These are phyloP conservation scores for Chondrosia reniformis DNA, from an alignment of 37 sponge, comb jelly and placozoan genomes.

Conservation along the genomic window DNA sequence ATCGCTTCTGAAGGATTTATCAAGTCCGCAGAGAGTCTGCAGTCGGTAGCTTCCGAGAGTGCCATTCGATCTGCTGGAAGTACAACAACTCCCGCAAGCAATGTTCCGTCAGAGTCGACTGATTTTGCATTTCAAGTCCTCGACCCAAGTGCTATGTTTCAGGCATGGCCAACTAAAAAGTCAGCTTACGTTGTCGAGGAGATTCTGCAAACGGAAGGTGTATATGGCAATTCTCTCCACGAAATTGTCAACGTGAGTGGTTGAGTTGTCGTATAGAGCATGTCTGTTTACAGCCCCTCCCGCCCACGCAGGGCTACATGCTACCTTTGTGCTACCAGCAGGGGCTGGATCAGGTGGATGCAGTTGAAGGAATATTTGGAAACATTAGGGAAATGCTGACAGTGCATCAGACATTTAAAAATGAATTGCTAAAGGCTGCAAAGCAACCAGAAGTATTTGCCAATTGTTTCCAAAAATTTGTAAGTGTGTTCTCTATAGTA, in stretches of 20 bases:
- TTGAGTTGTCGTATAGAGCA: too few species aligned
- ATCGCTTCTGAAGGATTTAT: too few species aligned
- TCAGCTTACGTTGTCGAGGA: slow-evolving; percentile 8
- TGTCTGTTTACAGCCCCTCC: too few species aligned
- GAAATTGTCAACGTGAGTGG: slow-evolving; percentile 13
- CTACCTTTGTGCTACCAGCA: background rate
- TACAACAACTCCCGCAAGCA: too few species aligned
- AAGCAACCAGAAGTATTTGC: background rate
- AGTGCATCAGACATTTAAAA: background rate
- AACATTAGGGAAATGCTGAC: background rate
- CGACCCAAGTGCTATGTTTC: too few species aligned
- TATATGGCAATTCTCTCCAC: background rate
- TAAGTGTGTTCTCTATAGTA: too few species aligned
- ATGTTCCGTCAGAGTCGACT: too few species aligned
- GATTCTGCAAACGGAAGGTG: background rate
- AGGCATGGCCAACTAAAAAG: slow-evolving; percentile 3
- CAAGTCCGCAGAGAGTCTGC: too few species aligned
- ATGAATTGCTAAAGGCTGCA: background rate
- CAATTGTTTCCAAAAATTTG: background rate
- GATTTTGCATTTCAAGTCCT: too few species aligned
- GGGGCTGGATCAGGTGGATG: background rate
- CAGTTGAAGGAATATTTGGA: background rate
- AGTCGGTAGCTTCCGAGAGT: too few species aligned
- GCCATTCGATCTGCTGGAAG: too few species aligned
- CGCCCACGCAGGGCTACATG: background rate